Evolutionary conservation across 2,888 invertebrate genomes (phyloP).

Genomic region (Polia nebulosa): DNA sequence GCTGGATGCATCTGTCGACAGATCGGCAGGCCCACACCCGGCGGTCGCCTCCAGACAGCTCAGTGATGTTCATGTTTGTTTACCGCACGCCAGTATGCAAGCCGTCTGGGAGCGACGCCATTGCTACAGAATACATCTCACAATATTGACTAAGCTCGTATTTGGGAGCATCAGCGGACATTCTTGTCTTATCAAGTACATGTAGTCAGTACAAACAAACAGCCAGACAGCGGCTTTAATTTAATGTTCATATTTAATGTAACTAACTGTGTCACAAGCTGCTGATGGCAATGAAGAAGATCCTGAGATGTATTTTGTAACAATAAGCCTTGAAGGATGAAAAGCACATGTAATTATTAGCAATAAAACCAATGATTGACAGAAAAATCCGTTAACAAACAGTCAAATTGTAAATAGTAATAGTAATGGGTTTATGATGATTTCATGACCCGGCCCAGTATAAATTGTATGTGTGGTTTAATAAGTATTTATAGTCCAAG

Average conservation of each 20-base stretch:
- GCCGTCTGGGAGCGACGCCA: slow-evolving; percentile 23
- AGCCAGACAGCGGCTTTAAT: slow-evolving; percentile 12
- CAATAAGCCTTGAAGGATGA: slow-evolving; percentile 39
- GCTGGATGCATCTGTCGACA: slow-evolving; percentile 8
- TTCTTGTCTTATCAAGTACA: slow-evolving; percentile 42
- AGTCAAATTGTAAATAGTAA: background rate
- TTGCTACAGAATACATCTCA: slow-evolving; percentile 58
- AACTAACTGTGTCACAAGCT: slow-evolving; percentile 7
- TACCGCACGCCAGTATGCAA: background rate
- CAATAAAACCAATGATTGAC: slow-evolving; percentile 21
- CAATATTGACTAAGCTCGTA: slow-evolving; percentile 25
- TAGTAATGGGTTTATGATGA: background rate
- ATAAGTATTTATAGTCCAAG: background rate
- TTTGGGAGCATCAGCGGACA: slow-evolving; percentile 11
- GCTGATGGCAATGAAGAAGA: background rate
- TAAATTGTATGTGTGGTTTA: background rate
- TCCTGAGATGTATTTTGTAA: slow-evolving; percentile 55
- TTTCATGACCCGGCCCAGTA: background rate
- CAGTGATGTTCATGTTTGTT: background rate
- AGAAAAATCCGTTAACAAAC: slow-evolving; percentile 10
- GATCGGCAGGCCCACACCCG: slow-evolving; percentile 4
- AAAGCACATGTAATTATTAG: slow-evolving; percentile 43
- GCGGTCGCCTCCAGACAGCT: slow-evolving; percentile 23
- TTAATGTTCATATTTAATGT: slow-evolving; percentile 20
- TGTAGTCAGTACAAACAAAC: slow-evolving; percentile 22